A percentile compares a stretch with the other conserved stretches of the same genome.
phyloP scores from a whole-genome alignment of 2,113 vertebrate genomes.

The Scatophagus argus region DNA sequence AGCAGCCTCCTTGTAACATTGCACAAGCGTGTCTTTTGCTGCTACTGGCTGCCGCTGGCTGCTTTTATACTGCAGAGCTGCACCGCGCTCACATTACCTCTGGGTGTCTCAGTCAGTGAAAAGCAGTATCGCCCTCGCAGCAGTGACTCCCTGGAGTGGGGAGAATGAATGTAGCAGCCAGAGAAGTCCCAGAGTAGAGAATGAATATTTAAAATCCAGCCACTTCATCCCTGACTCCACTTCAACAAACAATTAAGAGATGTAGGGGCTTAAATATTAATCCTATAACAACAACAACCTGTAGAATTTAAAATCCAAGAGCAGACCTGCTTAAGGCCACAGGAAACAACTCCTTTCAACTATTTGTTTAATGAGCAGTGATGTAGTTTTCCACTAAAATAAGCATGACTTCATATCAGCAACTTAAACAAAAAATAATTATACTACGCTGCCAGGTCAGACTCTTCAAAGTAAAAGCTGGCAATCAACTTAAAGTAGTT shows the following conservation, averaged over 20 bases:
- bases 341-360: neutral
- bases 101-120: constrained; percentile 58
- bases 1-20: constrained; percentile 29
- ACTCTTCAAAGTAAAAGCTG: neutral
- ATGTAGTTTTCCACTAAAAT: neutral
- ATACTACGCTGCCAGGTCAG: neutral
- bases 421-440: neutral
- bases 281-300: neutral
- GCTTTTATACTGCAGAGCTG: constrained; percentile 68
- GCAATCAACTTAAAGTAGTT: neutral
- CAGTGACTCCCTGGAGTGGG: neutral
- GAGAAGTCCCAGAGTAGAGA: neutral
- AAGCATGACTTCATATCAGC: constrained; percentile 13
- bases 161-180: neutral
- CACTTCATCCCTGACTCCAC: neutral
- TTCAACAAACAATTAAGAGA: neutral
- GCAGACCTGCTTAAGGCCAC: neutral
- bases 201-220: constrained; percentile 35
- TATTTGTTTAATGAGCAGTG: neutral
- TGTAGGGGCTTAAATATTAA: neutral
- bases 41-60: neutral
- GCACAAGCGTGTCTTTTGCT: constrained; percentile 48
- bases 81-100: constrained; percentile 42
- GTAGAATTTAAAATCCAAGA: neutral
- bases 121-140: constrained; percentile 14